Conservation (phyloP, 2,113 vertebrate species). For the Poecilia latipinna region DNA sequence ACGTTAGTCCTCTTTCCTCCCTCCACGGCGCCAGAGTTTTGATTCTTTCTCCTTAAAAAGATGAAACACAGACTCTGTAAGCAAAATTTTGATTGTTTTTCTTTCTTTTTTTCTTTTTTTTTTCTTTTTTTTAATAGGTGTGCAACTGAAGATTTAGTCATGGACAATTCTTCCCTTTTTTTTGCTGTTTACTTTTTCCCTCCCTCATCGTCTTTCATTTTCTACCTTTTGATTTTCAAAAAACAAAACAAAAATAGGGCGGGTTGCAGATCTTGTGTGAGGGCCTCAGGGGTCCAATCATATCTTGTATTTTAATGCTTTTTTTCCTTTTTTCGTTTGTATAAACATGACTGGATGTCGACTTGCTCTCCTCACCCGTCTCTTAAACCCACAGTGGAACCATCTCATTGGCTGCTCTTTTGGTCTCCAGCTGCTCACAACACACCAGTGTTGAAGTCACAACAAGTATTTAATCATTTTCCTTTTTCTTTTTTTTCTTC, state of each 20-base stretch:
- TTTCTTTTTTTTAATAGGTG: conserved; percentile 37
- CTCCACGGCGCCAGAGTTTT: conserved; percentile 60
- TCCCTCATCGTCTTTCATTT: conserved; percentile 45
- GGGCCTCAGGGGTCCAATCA: conserved; percentile 70
- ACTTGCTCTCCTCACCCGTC: conserved; percentile 35
- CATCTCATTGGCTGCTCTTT: conserved; percentile 56
- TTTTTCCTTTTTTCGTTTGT: not conserved
- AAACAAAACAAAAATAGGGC: not conserved
- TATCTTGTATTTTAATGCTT: conserved; percentile 59
- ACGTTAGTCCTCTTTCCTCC: conserved; percentile 39
- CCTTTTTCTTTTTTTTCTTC: conserved; percentile 46
- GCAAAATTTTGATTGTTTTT: conserved; percentile 34
- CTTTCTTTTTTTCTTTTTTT: not conserved
- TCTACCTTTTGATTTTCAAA: conserved; percentile 62
- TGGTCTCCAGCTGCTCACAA: conserved; percentile 42
- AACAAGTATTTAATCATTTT: conserved; percentile 59
- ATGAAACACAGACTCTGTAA: conserved; percentile 54
- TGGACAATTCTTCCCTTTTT: conserved; percentile 40
- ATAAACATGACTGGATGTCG: conserved; percentile 55
- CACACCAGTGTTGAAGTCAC: conserved; percentile 63
- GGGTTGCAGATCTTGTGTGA: conserved; percentile 45
- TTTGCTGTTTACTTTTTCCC: conserved; percentile 35
- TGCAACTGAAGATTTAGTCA: conserved; percentile 72
- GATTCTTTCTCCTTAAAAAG: conserved; percentile 63
- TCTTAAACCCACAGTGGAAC: conserved; percentile 63